Base-by-base conservation (phyloP, 1,140 invertebrate species). In the Apocrypta bakeri region DNA sequence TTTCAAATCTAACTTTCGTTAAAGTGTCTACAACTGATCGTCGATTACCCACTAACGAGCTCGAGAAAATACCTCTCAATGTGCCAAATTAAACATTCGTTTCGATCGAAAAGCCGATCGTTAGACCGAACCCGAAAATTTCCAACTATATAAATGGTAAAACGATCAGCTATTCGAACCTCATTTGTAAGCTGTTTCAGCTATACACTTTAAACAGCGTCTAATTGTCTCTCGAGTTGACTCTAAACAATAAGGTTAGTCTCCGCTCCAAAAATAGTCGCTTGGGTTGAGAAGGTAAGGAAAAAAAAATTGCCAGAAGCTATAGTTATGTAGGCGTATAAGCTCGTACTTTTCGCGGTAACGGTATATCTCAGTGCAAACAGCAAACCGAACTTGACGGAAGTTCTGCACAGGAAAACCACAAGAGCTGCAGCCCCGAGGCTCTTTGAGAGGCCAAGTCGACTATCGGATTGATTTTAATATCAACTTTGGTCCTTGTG, bases 391-490 rank as follows among this genome's bases (percentile, higher is more conserved):
- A 90, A 90, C 87, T 89, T 88, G 88, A 89, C 86, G 87, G 85
- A 90, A 90, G 88, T 89, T 88, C 87, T 86, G 88, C 25, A 42
- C 17, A 1, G 29, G 11, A 40, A 56, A 61, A 75, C 68, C 72
- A 11, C 40, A 42, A 21, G 31, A 74, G 84, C 79, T 79, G 72
- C 87, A 88, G 82, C 33, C 48, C 48, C 48, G 48, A n/a, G 48
- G 48, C 21, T 56, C 48, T 56, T 56, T 17, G 48, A 56, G 48
- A n/a, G 48, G 48, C 48, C 48, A 56, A 64, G 27, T 81, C 86
- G 88, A 87, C 88, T 87, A 89, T 87, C 85, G 87, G 87, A 90
- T 89, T 90, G 89, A 90, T 90, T 90, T 90, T 90, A 90, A 89
- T 90, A 90, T 90, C 89, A 89, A 90, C 88, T 73, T 73, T 48